Conservation (phyloP, 2,888 invertebrate genomes). For the Didymodactylos carnosus region DNA sequence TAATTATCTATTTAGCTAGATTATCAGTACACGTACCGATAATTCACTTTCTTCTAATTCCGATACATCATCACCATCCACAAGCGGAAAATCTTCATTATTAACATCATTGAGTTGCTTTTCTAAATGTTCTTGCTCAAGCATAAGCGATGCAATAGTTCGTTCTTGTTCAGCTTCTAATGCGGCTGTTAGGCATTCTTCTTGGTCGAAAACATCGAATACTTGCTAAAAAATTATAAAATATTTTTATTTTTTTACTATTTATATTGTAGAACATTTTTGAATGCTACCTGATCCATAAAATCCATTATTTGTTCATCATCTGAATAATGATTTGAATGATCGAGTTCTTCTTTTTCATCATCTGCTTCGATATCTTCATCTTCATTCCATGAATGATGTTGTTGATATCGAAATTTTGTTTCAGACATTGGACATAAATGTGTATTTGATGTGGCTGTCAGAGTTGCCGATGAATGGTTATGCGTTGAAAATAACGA, state of each 20-base stretch:
- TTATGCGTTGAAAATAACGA: neutral
- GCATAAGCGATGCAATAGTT: neutral
- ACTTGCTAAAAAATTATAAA: neutral
- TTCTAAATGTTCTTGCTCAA: neutral
- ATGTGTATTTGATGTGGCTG: no score
- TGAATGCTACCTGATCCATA: neutral
- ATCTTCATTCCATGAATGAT: neutral
- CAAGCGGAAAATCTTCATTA: neutral
- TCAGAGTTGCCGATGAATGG: no score
- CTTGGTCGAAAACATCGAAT: neutral
- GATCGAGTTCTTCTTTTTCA: neutral
- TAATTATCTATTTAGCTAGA: neutral
- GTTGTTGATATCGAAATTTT: neutral
- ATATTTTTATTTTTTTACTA: no score
- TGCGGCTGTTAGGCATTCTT: neutral
- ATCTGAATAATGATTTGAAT: no score
- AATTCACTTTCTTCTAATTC: slow-evolving; percentile 1
- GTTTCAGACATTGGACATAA: no score
- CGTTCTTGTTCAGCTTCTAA: neutral
- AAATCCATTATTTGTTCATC: neutral
- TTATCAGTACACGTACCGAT: neutral
- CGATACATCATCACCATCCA: neutral
- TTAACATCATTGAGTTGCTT: neutral
- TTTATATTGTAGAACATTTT: neutral
- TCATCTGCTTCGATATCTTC: neutral